These are phyloP conservation scores for Geotrupes spiniger DNA, from an alignment of 2,888 invertebrate genomes.

Conservation along the genomic window DNA sequence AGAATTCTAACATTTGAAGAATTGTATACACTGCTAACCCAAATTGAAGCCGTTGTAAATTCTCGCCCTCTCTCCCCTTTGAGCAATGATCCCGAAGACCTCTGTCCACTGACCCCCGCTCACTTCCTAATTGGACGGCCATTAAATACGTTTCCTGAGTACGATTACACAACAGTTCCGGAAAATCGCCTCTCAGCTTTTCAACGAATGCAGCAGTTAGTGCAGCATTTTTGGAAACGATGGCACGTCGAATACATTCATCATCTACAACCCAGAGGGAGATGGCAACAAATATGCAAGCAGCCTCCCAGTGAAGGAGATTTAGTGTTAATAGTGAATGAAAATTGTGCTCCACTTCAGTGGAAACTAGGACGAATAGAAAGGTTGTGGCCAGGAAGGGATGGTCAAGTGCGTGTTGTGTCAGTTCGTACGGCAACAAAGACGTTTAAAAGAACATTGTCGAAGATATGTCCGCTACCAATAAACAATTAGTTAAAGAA, in stretches of 20 bases:
- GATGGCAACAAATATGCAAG: too few species aligned
- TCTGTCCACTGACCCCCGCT: background rate
- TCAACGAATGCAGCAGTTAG: constrained; percentile 27
- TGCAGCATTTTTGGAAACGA: constrained; percentile 26
- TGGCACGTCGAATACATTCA: constrained; percentile 31
- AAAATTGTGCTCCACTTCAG: too few species aligned
- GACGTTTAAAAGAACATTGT: too few species aligned
- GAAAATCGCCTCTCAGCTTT: constrained; percentile 28
- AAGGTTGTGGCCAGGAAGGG: too few species aligned
- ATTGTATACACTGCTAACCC: constrained; percentile 2
- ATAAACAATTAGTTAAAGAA: too few species aligned
- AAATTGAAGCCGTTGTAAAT: constrained; percentile 6
- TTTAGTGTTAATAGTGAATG: too few species aligned
- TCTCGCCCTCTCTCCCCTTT: constrained; percentile 4
- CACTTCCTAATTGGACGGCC: background rate
- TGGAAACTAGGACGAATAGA: too few species aligned
- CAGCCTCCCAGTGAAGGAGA: too few species aligned
- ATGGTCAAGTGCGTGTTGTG: too few species aligned
- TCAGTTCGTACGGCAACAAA: too few species aligned
- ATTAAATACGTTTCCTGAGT: constrained; percentile 23
- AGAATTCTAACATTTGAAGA: background rate
- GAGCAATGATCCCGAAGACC: background rate
- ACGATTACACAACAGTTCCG: constrained; percentile 13
- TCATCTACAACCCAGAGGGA: too few species aligned
- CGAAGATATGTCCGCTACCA: too few species aligned